Evolutionary conservation across 37 sponge, comb jelly and placozoan species (phyloP).

Genomic region (Lycopodina hypogea): DNA sequence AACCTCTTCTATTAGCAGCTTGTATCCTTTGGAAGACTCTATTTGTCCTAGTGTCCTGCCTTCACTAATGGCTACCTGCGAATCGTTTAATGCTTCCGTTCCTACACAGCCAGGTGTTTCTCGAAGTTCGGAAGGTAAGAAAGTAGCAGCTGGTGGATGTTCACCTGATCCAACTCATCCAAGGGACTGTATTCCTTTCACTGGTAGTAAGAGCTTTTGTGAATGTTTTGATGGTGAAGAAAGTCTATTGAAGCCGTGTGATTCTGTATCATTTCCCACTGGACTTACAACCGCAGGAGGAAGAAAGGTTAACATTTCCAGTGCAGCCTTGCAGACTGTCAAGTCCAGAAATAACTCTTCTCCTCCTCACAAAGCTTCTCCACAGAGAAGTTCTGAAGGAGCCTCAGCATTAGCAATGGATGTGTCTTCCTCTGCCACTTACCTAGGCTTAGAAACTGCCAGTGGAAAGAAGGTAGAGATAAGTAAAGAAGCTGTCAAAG

Average conservation of each 20-base stretch:
- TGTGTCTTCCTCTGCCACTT: not conserved
- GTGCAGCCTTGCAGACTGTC: not conserved
- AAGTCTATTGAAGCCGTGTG: not conserved
- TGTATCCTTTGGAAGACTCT: too few relatives aligned
- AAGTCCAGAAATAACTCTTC: too few relatives aligned
- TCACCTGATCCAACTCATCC: not conserved
- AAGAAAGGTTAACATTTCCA: not conserved
- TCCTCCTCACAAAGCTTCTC: not conserved
- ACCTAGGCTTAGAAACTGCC: constrained; percentile 54
- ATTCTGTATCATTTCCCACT: not conserved
- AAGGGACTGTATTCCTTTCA: too few relatives aligned
- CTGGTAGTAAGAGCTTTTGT: not conserved
- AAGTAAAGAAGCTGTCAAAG: constrained; percentile 13
- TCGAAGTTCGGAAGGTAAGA: too few relatives aligned
- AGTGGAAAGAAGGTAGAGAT: constrained; percentile 47
- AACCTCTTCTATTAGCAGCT: not conserved
- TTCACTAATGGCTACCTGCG: too few relatives aligned
- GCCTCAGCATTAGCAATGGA: not conserved
- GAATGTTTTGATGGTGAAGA: not conserved
- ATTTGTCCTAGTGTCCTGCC: too few relatives aligned
- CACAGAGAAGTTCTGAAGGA: not conserved
- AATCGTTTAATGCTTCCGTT: too few relatives aligned
- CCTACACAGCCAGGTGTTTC: too few relatives aligned
- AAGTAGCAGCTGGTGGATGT: too few relatives aligned
- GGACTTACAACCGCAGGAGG: not conserved